Conservation (phyloP, 2,888 invertebrate species). For the Chymomyza fuscimana region DNA sequence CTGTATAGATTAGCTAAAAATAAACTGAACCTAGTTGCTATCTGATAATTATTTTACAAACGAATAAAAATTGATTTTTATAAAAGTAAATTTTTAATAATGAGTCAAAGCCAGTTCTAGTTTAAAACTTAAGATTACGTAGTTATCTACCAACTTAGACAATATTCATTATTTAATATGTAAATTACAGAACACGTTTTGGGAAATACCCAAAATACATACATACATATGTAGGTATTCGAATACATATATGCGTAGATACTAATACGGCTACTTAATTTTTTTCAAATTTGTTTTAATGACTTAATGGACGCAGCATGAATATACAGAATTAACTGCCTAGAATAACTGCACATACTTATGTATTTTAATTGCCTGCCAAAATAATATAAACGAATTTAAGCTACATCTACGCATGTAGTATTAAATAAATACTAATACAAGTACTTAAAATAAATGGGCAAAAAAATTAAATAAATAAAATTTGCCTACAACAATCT, state of each 20-base stretch:
- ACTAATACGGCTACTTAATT: not conserved
- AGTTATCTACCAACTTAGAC: no score
- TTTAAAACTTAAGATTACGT: no score
- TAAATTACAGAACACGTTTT: no score
- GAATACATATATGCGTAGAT: not conserved
- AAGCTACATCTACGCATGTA: not conserved
- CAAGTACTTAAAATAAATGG: not conserved
- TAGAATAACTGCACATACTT: not conserved
- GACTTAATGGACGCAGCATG: not conserved
- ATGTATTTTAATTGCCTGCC: not conserved
- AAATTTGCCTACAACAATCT: not conserved
- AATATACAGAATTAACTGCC: not conserved
- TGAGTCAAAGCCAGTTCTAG: no score
- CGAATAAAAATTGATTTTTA: no score
- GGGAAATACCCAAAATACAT: no score
- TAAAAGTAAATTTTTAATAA: no score
- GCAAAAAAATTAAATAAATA: not conserved
- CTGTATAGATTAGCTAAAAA: no score
- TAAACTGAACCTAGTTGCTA: no score
- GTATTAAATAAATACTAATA: not conserved
- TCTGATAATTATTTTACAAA: no score
- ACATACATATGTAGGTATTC: no score
- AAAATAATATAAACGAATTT: not conserved
- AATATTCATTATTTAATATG: no score
- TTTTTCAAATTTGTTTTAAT: not conserved